These are phyloP conservation scores for Vesta saturnalis DNA, from an alignment of 2,888 invertebrate species.

Conservation along the genomic window DNA sequence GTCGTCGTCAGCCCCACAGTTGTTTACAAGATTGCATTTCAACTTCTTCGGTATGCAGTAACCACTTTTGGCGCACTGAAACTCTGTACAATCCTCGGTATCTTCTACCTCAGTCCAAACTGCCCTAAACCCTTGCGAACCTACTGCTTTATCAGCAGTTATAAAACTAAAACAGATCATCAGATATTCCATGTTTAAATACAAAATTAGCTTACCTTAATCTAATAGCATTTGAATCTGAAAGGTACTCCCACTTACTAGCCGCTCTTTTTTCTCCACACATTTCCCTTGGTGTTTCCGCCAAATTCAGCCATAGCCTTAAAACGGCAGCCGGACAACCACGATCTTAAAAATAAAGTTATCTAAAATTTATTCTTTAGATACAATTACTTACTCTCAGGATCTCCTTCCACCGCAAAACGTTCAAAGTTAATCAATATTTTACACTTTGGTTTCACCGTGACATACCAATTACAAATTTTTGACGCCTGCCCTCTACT, in stretches of 20 bases:
- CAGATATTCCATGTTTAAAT: background rate
- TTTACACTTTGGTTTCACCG: slow-evolving; percentile 84
- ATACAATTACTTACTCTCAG: slow-evolving; percentile 73
- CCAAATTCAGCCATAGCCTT: slow-evolving; percentile 86
- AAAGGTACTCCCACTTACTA: slow-evolving; percentile 86
- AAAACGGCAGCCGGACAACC: slow-evolving; percentile 93
- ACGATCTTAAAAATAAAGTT: slow-evolving; percentile 68
- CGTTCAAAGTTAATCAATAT: slow-evolving; percentile 91
- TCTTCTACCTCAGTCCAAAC: slow-evolving; percentile 93
- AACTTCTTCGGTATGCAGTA: slow-evolving; percentile 84
- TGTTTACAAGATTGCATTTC: slow-evolving; percentile 80
- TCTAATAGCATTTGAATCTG: slow-evolving; percentile 86
- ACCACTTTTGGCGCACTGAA: slow-evolving; percentile 75
- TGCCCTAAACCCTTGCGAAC: slow-evolving; percentile 92
- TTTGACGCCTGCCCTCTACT: slow-evolving; percentile 81
- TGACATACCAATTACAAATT: slow-evolving; percentile 97
- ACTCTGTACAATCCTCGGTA: slow-evolving; percentile 72
- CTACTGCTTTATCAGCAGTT: slow-evolving; percentile 93
- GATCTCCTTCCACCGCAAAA: slow-evolving; percentile 95
- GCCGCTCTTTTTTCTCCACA: slow-evolving; percentile 85
- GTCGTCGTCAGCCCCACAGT: slow-evolving; percentile 84
- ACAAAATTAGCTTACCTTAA: slow-evolving; percentile 72
- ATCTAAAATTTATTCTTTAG: background rate
- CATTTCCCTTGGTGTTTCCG: slow-evolving; percentile 84
- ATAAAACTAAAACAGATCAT: slow-evolving; percentile 76